A percentile compares a stretch with the other conserved stretches of the same genome.
Evolutionary conservation across 64 coral and sea anemone species (phyloP).

Genomic region (Exaiptasia diaphana): DNA sequence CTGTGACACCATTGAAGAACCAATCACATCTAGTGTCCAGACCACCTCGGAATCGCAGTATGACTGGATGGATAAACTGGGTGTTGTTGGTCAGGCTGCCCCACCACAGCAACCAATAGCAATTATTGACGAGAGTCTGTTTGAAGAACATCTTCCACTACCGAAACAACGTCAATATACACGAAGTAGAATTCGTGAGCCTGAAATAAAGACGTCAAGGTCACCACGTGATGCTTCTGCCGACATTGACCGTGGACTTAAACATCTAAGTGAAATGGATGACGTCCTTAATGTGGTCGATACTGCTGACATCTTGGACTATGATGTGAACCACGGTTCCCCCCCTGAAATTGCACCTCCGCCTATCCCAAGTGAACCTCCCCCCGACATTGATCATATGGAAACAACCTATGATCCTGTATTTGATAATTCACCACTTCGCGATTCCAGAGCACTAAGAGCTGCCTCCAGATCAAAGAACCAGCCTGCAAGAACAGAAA

Average conservation of each 20-base stretch:
- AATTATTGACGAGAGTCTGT: neutral
- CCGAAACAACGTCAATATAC: neutral
- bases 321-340: neutral
- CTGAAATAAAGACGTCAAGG: neutral
- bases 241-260: neutral
- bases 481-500: neutral
- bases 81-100: neutral
- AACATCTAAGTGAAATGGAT: neutral
- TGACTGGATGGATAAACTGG: neutral
- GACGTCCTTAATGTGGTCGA: neutral
- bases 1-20: neutral
- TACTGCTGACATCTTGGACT: neutral
- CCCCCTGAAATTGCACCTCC: conserved; percentile 60
- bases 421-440: conserved; percentile 54
- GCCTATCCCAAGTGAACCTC: conserved; percentile 54
- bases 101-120: neutral
- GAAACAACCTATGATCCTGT: neutral
- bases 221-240: neutral
- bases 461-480: conserved; percentile 41
- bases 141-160: neutral
- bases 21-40: neutral
- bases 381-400: conserved; percentile 38
- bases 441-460: conserved; percentile 40
- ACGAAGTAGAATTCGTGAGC: neutral
- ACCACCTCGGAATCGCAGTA: neutral